Evolutionary conservation across 2,113 vertebrate genomes (phyloP), one percentile per base, ranked within the genome.

Genomic region (Myotis davidii): DNA sequence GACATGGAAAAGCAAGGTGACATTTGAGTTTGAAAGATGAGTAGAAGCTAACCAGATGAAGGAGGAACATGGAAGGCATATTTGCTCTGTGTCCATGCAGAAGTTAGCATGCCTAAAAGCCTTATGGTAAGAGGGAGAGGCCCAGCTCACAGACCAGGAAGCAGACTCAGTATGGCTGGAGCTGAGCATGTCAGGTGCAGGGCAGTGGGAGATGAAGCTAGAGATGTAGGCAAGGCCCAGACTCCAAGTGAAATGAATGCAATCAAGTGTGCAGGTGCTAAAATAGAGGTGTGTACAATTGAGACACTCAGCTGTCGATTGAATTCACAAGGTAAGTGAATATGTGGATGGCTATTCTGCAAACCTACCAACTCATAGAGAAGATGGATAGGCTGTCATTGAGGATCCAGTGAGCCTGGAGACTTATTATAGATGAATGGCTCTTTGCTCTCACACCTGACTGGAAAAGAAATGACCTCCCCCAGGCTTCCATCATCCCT

Each of bases 401-500:
- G 87, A 90, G 59, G 91, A 61, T 79, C 37, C n/a, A 2, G 27
- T 45, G n/a, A 74, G 21, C 37, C 50, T 87, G 48, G 76, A 91
- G 74, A 56, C 70, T 87, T 95, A 93, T 82, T 91, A 86, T 78
- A 92, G 84, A 94, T 88, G 56, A 23, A 48, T 83, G 77, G 13
- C 59, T 93, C 37, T 81, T 78, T 37, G 20, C 5, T 27, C 84
- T 93, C 27, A 85, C 48, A 59, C 42, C 54, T 81, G 52, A 50
- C 76, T 91, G 48, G 67, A 85, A 94, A 88, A 91, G 34, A 45
- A 92, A 67, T 79, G 9, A 37, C 54, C 18, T 85, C 93, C 65
- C 27, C 39, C n/a, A 76, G 88, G 37, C 42, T 79, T 88, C 84
- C 64, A 29, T 3, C 21, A 2, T 54, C 20, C 42, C 85, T 90